A percentile compares a stretch with the other conserved stretches of the same genome.
Conservation (phyloP, 2,113 vertebrate genomes). For the Dicaeum eximium region DNA sequence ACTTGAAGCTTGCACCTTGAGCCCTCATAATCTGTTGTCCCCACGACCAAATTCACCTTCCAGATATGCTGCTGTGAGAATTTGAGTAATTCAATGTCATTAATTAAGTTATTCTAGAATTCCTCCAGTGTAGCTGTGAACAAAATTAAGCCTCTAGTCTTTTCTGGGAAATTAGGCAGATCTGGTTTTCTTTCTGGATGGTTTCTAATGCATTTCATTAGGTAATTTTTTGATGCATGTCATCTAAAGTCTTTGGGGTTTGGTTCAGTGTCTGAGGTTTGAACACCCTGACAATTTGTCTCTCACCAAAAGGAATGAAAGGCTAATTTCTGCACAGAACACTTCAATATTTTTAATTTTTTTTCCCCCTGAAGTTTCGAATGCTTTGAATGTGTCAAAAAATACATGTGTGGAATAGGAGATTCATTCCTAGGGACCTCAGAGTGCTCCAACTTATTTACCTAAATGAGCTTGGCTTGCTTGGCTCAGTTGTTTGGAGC, state of each 20-base stretch:
- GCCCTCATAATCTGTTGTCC: neutral
- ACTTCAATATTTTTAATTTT: neutral
- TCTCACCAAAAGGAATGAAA: constrained; percentile 5
- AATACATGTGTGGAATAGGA: neutral
- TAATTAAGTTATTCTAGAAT: constrained; percentile 56
- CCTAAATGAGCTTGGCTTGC: neutral
- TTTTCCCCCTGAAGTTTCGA: neutral
- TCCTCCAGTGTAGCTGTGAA: constrained; percentile 41
- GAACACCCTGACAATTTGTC: neutral
- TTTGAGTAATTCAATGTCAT: constrained; percentile 28
- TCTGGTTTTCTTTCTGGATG: constrained; percentile 28
- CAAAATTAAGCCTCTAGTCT: constrained; percentile 47
- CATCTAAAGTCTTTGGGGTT: constrained; percentile 8
- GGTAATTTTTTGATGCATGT: constrained; percentile 48
- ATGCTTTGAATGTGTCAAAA: neutral
- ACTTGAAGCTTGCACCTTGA: neutral
- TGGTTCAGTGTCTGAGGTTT: neutral
- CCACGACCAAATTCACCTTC: neutral
- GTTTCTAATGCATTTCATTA: constrained; percentile 48
- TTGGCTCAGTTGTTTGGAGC: neutral
- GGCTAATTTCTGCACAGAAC: neutral
- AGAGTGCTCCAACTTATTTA: neutral
- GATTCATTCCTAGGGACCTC: neutral
- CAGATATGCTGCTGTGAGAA: neutral
- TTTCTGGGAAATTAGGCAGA: constrained; percentile 54